Conservation (phyloP, 1,140 invertebrate genomes). For the Ridgeia piscesae region DNA sequence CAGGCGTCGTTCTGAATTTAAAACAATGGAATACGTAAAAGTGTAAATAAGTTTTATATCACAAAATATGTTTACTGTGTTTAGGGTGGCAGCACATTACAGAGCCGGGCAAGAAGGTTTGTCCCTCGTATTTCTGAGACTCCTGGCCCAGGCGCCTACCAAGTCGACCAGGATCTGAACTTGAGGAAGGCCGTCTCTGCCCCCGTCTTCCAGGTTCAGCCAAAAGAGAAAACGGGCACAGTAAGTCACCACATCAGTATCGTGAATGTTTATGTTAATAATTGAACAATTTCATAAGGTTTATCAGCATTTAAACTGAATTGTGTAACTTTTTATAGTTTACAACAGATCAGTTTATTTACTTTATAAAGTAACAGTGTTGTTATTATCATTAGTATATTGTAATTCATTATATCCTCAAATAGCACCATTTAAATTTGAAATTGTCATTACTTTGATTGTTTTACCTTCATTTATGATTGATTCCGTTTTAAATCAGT, state of each 20-base stretch:
- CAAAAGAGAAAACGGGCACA: not conserved
- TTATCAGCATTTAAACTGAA: not conserved
- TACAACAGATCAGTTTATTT: not conserved
- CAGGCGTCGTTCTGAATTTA: not conserved
- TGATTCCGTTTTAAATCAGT: not conserved
- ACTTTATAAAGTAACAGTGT: too few relatives aligned
- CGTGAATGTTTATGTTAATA: not conserved
- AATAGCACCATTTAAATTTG: not conserved
- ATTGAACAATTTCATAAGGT: not conserved
- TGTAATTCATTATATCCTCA: not conserved
- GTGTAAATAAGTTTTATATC: not conserved
- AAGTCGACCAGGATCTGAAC: not conserved
- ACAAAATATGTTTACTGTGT: not conserved
- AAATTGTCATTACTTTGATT: not conserved
- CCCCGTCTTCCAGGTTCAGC: not conserved
- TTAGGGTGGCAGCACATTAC: slow-evolving; percentile 48
- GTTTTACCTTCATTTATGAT: not conserved
- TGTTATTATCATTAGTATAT: not conserved
- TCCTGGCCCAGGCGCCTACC: slow-evolving; percentile 38
- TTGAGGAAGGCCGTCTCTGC: not conserved
- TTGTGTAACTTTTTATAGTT: not conserved
- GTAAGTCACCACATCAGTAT: not conserved
- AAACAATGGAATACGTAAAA: not conserved
- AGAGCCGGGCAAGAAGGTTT: slow-evolving; percentile 46
- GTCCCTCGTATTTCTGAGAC: slow-evolving; percentile 30